Percentiles rank a stretch among this genome's conserved stretches.
phyloP scores from a whole-genome alignment of 1,140 invertebrate species.

The Aphis gossypii region DNA sequence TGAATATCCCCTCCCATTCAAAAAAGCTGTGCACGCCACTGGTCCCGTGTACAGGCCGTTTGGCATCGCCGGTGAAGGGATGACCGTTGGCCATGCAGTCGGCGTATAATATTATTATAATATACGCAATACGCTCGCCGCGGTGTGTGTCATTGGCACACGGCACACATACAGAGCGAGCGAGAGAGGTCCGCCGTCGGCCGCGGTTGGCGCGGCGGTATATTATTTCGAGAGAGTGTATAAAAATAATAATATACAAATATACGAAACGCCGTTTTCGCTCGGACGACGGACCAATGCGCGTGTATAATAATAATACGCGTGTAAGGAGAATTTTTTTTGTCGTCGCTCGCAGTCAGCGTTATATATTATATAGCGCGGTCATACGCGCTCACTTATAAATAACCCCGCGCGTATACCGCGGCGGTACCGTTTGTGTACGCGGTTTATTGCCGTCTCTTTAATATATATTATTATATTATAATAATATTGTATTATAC shows the following conservation, averaged over 20 bases:
- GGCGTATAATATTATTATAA: too few relatives aligned
- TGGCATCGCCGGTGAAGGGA: background rate
- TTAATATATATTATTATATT: background rate
- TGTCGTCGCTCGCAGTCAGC: background rate
- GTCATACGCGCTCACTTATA: background rate
- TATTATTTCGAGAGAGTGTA: slow-evolving; percentile 2
- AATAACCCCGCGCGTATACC: background rate
- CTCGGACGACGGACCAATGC: slow-evolving; percentile 3
- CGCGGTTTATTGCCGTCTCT: background rate
- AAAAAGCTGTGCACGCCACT: too few relatives aligned
- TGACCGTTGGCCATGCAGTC: background rate
- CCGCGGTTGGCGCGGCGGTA: background rate
- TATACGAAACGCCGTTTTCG: background rate
- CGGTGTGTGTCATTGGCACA: background rate
- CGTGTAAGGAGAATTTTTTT: slow-evolving; percentile 8
- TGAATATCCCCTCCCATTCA: too few relatives aligned
- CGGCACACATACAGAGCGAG: background rate
- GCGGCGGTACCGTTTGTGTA: background rate
- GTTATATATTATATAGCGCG: background rate
- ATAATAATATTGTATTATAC: background rate
- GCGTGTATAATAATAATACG: background rate
- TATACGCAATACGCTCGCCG: too few relatives aligned
- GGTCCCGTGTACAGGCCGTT: background rate
- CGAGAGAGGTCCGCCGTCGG: background rate
- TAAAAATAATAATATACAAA: slow-evolving; percentile 11